Evolutionary conservation across 2,113 vertebrate species (phyloP).

Genomic region (Nipponia nippon): DNA sequence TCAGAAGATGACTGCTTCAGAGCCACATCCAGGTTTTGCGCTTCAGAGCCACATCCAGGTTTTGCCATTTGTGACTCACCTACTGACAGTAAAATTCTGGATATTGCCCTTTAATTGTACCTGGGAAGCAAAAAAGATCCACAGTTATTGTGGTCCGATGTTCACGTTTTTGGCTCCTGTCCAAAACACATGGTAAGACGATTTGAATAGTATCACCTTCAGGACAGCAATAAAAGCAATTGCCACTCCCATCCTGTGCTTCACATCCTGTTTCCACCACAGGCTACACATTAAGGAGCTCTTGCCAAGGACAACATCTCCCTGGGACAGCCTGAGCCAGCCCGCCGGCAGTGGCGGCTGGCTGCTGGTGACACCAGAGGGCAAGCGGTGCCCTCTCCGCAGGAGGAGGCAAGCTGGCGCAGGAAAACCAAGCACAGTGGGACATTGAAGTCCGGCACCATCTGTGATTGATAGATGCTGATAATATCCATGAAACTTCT

Average conservation of each 20-base stretch:
- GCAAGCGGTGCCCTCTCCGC: accelerated
- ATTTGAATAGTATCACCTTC: not conserved
- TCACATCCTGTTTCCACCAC: slow-evolving; percentile 62
- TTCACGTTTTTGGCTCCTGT: not conserved
- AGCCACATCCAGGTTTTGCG: not conserved
- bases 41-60: not conserved
- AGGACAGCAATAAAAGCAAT: not conserved
- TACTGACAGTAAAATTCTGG: not conserved
- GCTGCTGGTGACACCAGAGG: not conserved
- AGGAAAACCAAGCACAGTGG: accelerated
- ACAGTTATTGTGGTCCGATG: not conserved
- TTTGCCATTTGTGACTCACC: not conserved
- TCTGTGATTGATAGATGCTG: not conserved
- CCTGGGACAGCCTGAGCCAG: not conserved
- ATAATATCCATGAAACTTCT: accelerated
- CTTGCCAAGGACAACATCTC: not conserved
- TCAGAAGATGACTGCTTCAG: not conserved
- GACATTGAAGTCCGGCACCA: not conserved
- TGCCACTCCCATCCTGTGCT: slow-evolving; percentile 60
- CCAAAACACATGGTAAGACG: not conserved
- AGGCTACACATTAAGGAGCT: not conserved
- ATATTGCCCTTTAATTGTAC: not conserved
- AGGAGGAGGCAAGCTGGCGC: not conserved
- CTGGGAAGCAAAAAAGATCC: not conserved
- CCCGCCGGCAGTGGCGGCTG: not conserved